phyloP scores from a whole-genome alignment of 1,140 invertebrate species.

The Trichoplusia ni region DNA sequence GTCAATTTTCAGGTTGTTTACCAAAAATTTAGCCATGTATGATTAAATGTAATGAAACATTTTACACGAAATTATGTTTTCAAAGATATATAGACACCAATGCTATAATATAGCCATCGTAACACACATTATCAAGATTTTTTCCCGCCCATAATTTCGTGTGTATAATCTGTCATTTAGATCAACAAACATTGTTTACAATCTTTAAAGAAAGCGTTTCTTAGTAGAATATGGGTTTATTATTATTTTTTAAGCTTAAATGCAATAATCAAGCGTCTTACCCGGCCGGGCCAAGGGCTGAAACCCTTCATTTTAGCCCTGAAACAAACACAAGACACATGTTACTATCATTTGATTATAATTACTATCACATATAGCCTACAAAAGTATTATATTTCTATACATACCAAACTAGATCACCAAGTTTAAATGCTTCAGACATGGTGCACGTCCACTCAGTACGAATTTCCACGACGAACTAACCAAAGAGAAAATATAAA shows the following conservation, averaged over 20 bases:
- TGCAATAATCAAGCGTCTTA: slow-evolving; percentile 83
- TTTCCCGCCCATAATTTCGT: slow-evolving; percentile 47
- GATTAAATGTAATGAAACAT: too few species aligned
- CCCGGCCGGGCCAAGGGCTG: slow-evolving; percentile 95
- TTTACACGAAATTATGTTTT: too few species aligned
- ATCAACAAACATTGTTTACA: slow-evolving; percentile 32
- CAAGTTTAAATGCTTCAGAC: slow-evolving; percentile 75
- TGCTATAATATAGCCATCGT: not conserved
- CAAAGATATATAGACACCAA: too few species aligned
- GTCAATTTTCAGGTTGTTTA: slow-evolving; percentile 17
- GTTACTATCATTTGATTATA: slow-evolving; percentile 20
- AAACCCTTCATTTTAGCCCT: slow-evolving; percentile 98
- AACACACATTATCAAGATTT: slow-evolving; percentile 32
- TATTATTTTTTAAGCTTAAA: slow-evolving; percentile 34
- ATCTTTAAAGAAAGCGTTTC: slow-evolving; percentile 5
- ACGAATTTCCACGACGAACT: slow-evolving; percentile 72
- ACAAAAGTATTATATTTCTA: slow-evolving; percentile 39
- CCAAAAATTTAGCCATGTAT: too few species aligned
- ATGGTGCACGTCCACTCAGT: slow-evolving; percentile 55
- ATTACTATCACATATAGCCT: slow-evolving; percentile 4
- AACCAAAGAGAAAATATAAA: slow-evolving; percentile 55
- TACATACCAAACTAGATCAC: slow-evolving; percentile 80
- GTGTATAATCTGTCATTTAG: slow-evolving; percentile 7
- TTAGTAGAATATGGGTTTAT: not conserved
- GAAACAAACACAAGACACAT: slow-evolving; percentile 80